Evolutionary conservation across 2,888 invertebrate species (phyloP).

Genomic region (Lamproptera curius): DNA sequence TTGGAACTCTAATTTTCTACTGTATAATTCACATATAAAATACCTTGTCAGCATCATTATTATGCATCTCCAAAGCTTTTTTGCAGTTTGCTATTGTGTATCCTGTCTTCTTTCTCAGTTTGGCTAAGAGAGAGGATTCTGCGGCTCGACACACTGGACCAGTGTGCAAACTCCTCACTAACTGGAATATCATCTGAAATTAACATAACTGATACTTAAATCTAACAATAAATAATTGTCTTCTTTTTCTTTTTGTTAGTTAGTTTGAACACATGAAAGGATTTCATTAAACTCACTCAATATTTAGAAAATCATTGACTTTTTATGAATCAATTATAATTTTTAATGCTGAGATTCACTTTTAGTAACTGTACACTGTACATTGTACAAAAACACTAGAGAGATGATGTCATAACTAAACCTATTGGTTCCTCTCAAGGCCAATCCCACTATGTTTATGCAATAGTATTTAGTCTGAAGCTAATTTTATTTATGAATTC

Average conservation of each 20-base stretch:
- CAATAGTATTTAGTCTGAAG: conserved; percentile 14
- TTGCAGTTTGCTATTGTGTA: conserved; percentile 97
- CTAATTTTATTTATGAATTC: conserved; percentile 13
- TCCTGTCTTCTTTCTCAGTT: conserved; percentile 95
- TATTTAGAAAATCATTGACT: no score
- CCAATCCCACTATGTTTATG: conserved; percentile 23
- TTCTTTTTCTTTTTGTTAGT: no score
- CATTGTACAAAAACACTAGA: no score
- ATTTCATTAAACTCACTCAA: no score
- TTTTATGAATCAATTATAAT: no score
- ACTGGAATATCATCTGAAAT: conserved; percentile 80
- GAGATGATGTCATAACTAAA: conserved; percentile 34
- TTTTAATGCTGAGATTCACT: no score
- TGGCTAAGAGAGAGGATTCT: conserved; percentile 87
- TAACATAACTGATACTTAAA: conserved; percentile 2
- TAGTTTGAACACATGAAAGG: no score
- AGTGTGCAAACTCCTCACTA: conserved; percentile 79
- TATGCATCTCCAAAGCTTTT: conserved; percentile 93
- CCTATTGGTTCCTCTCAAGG: conserved; percentile 30
- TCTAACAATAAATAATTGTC: not conserved
- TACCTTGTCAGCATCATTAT: conserved; percentile 92
- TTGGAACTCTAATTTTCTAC: no score
- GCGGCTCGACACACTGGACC: conserved; percentile 72
- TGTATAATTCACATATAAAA: conserved; percentile 22
- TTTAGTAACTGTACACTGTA: no score